Evolutionary conservation across 2,888 invertebrate species (phyloP), one percentile per base, ranked within the genome.

Genomic region (Cerceris ruficornis): DNA sequence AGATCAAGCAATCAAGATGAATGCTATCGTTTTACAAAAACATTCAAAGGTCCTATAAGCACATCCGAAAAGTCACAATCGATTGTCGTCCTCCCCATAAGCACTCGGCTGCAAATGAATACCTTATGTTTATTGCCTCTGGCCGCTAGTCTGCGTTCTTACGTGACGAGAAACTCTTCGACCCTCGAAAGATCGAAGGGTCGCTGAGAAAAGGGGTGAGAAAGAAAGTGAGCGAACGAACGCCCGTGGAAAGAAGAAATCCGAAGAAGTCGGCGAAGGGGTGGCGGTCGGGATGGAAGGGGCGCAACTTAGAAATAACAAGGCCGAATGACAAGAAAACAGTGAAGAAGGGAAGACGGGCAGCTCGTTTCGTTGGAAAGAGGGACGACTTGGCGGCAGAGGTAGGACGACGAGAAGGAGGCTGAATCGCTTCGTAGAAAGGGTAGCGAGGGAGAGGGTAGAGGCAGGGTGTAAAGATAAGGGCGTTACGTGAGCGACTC

Each of bases 401-500:
- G 41, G 54, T 54, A 69, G 68, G 58, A 42, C 8, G 75, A 41
- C 11, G 59, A 14, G 68, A 62, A 15, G 42, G 52, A 43, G 67
- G 69, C 58, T 49, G 70, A 62, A 81, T 80, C 72, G 80, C 49
- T 71, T 50, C 62, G 69, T 41, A 57, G 42, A 15, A 52, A 58
- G 54, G 59, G 68, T 46, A 61, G 68, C 65, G 59, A 73, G 59
- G 58, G 46, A 58, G 67, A 54, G 59, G 72, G 75, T 71, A 66
- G 69, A 76, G 80, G 68, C 80, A 84, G 81, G 76, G 85, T 82
- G 87, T 86, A 84, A 84, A 90, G 90, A 91, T 91, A 91, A 91
- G 90, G 86, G 86, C 85, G 88, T 87, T 88, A 88, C 90, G 90
- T 87, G 90, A 89, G 91, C 89, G 88, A 88, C 91, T 91, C 91